These are phyloP conservation scores for Hipposideros larvatus DNA, from an alignment of 2,797 vertebrate genomes.

Conservation along the genomic window DNA sequence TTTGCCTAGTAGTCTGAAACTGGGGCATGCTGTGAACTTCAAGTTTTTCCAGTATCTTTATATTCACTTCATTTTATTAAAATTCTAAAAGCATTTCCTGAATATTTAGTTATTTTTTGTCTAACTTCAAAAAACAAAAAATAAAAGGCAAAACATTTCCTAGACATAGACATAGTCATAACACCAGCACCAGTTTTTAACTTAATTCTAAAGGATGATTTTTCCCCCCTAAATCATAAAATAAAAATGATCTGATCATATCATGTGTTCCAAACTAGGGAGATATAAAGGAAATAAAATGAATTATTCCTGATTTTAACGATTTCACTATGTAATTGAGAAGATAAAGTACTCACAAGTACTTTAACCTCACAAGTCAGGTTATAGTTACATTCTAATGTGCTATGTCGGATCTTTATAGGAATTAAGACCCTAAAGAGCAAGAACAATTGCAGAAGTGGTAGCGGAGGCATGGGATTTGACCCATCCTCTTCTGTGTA, in stretches of 20 bases:
- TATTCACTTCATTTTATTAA: conserved; percentile 34
- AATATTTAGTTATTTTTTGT: neutral
- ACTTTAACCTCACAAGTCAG: neutral
- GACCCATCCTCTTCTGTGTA: neutral
- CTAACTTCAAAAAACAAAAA: neutral
- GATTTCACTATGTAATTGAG: neutral
- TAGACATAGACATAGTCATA: neutral
- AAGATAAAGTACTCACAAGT: neutral
- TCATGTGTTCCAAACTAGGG: neutral
- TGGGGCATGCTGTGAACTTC: conserved; percentile 58
- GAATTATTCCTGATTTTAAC: neutral
- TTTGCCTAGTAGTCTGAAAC: conserved; percentile 62
- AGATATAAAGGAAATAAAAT: neutral
- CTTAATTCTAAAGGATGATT: neutral
- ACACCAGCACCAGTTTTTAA: neutral
- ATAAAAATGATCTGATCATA: neutral
- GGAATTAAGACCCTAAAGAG: neutral
- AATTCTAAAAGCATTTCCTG: neutral
- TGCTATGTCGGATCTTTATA: neutral
- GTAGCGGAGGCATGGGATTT: fast-evolving
- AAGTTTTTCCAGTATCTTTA: conserved; percentile 24
- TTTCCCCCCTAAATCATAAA: neutral
- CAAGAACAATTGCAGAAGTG: fast-evolving
- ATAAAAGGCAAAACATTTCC: neutral
- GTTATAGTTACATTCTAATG: neutral